A percentile compares a stretch with the other conserved stretches of the same genome.
Conservation (phyloP, 2,797 vertebrate genomes). For the Passerculus sandwichensis region DNA sequence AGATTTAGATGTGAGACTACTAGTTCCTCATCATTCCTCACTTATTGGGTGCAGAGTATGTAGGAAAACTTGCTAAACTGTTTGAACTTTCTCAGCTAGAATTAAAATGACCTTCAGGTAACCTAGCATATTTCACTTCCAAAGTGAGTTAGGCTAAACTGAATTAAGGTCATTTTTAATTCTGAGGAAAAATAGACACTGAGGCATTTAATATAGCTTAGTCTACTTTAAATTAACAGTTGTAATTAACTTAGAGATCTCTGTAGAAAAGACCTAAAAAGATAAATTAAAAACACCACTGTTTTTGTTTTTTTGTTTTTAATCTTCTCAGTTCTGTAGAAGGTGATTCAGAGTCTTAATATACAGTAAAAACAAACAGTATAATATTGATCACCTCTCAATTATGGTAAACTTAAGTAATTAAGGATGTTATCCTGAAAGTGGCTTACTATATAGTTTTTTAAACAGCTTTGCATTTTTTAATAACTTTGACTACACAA, state of each 20-base stretch:
- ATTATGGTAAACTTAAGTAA: not conserved
- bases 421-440: not conserved
- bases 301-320: not conserved
- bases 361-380: not conserved
- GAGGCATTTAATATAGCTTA: not conserved
- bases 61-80: not conserved
- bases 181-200: constrained; percentile 17
- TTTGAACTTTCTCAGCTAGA: not conserved
- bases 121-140: not conserved
- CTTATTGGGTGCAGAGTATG: not conserved
- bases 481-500: not conserved
- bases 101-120: constrained; percentile 1
- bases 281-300: not conserved
- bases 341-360: not conserved
- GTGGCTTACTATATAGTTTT: not conserved
- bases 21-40: not conserved
- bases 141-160: not conserved
- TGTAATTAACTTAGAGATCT: constrained; percentile 42
- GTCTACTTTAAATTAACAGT: constrained; percentile 19
- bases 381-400: not conserved
- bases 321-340: not conserved
- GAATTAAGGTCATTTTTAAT: constrained; percentile 49
- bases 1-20: not conserved
- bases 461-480: not conserved
- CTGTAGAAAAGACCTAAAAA: constrained; percentile 9